Evolutionary conservation across 2,113 vertebrate genomes (phyloP).

Genomic region (Myrmecophaga tridactyla): DNA sequence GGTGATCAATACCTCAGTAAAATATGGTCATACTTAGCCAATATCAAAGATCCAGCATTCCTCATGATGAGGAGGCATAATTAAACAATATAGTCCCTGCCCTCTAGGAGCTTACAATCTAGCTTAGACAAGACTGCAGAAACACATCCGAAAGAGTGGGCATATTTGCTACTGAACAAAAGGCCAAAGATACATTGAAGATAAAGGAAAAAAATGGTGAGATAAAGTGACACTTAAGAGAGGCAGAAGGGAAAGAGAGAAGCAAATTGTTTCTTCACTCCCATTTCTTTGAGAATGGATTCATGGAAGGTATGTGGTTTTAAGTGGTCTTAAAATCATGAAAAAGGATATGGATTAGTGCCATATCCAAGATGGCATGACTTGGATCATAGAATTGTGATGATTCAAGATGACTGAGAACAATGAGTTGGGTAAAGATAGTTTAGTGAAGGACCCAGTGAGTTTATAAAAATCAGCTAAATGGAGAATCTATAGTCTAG

Average conservation of each 20-base stretch:
- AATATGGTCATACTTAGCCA: background rate
- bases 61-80: background rate
- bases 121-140: background rate
- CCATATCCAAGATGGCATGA: background rate
- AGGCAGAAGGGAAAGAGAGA: background rate
- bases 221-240: background rate
- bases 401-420: background rate
- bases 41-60: background rate
- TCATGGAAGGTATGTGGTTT: background rate
- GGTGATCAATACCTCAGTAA: slow-evolving; percentile 25
- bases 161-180: background rate
- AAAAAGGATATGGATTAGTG: background rate
- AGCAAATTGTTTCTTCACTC: slow-evolving; percentile 11
- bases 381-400: too few relatives aligned
- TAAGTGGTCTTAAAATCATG: slow-evolving; percentile 19
- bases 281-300: slow-evolving; percentile 26
- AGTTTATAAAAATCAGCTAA: background rate
- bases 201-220: background rate
- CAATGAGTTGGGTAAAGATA: background rate
- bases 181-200: background rate
- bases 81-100: background rate
- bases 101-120: slow-evolving; percentile 21
- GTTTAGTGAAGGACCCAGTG: background rate
- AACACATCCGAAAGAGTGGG: background rate
- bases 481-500: background rate